These are phyloP conservation scores for Actenoides lindsayi DNA, from an alignment of 2,113 vertebrate species.

Conservation along the genomic window DNA sequence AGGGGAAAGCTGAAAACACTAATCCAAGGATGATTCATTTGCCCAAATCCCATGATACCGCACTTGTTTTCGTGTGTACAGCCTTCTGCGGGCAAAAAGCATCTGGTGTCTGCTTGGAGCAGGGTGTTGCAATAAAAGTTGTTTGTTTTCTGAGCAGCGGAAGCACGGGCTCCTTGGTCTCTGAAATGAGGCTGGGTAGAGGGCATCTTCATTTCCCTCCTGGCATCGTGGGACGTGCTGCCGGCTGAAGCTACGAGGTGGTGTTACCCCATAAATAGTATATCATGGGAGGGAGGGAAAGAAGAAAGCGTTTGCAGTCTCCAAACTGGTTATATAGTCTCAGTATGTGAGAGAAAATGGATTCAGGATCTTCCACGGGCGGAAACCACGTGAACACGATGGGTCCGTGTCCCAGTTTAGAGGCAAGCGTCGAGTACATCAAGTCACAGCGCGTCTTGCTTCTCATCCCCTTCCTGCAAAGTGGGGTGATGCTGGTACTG, in stretches of 20 bases:
- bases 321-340: background rate
- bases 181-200: background rate
- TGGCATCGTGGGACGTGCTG: background rate
- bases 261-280: background rate
- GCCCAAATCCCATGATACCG: background rate
- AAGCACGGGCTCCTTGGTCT: background rate
- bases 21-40: background rate
- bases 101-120: background rate
- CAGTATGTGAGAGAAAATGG: background rate
- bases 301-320: background rate
- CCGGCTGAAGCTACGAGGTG: background rate
- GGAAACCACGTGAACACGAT: background rate
- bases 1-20: too few relatives aligned
- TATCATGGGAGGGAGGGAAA: background rate
- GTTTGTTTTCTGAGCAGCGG: background rate
- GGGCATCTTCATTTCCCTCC: background rate
- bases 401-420: background rate
- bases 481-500: background rate
- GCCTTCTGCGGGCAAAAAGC: too few relatives aligned
- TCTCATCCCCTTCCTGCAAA: background rate
- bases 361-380: constrained; percentile 82
- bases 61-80: background rate
- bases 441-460: background rate
- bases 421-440: background rate
- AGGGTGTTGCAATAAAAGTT: background rate